Base-by-base conservation (phyloP, 2,113 vertebrate genomes). In the Crotophaga sulcirostris region DNA sequence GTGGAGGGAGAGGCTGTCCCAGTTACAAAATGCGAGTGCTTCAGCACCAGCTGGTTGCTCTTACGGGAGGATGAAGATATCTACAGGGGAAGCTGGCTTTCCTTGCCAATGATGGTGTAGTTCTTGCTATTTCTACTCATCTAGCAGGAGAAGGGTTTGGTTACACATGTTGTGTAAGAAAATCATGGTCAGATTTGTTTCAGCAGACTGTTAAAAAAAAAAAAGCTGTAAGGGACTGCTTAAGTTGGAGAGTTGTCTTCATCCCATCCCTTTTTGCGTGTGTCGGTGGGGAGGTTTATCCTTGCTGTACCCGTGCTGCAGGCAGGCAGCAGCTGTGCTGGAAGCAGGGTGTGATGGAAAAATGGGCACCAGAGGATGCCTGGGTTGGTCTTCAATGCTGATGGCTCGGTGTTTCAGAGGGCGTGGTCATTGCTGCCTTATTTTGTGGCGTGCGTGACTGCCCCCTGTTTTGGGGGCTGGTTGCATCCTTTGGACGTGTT, bases 231-330 rank as follows among this genome's bases (percentile, higher is more conserved):
- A 31, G 38, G 33, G 6, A 13, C 12, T 29, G 23, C 60, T 70
- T 38, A 16, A 21, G 16, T 20, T 26, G 29, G 34, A 38, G 60
- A 40, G 10, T 1, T 1, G 2, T 38, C 11, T 49, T 58, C 1
- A 0, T 26, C 28, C 9, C 2, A 1, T 10, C n/a, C 40, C 17
- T 42, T 14, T 63, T 33, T 44, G 18, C 4, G 0, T 0, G 1
- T 7, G 18, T 21, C 4, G 2, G 14, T 13, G n/a, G 14, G 60
- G 38, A 34, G 59, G 74, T 16, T 52, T 34, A 17, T 36, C 47
- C 56, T 26, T 0, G 0, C 40, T 49, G 47, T 34, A 1, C 52
- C 83, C 15, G 3, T 21, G 8, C 28, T 15, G 2, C 16, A 31
- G 54, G 55, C 31, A 38, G 20, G 68, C 44, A 42, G 90, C 52